Percentiles rank a stretch among this genome's conserved stretches.
Conservation (phyloP, 2,888 invertebrate genomes). For the Himalopsyche japonica region DNA sequence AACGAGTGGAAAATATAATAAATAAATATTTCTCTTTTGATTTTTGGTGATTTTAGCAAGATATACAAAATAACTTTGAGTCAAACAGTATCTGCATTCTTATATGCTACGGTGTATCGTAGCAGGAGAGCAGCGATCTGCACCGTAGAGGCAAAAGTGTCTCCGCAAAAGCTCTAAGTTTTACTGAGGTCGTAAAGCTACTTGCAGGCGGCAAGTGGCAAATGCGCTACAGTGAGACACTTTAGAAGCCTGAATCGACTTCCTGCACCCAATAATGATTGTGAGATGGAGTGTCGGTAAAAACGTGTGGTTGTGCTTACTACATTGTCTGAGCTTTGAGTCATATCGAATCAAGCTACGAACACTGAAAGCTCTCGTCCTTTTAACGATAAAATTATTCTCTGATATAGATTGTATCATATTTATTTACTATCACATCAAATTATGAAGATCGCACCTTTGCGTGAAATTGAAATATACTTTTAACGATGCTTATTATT, state of each 20-base stretch:
- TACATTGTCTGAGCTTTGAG: not conserved
- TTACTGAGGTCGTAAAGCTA: not conserved
- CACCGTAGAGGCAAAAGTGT: not conserved
- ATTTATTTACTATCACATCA: no score
- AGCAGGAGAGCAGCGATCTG: not conserved
- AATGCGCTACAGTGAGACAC: not conserved
- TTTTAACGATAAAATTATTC: not conserved
- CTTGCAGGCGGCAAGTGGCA: not conserved
- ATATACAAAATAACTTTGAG: not conserved
- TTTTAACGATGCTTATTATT: no score
- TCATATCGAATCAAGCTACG: not conserved
- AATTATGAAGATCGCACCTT: no score
- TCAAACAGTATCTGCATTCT: not conserved
- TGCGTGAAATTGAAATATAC: no score
- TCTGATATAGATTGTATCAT: no score
- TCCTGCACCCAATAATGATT: not conserved
- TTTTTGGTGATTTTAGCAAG: no score
- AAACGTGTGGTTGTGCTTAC: not conserved
- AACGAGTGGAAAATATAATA: no score
- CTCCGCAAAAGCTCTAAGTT: not conserved
- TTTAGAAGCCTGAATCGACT: not conserved
- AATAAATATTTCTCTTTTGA: no score
- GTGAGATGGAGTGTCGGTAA: not conserved
- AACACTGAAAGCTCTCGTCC: not conserved
- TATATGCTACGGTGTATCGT: not conserved